Evolutionary conservation across 2,888 invertebrate species (phyloP), one percentile per base, ranked within the genome.

Genomic region (Portevinia maculata): DNA sequence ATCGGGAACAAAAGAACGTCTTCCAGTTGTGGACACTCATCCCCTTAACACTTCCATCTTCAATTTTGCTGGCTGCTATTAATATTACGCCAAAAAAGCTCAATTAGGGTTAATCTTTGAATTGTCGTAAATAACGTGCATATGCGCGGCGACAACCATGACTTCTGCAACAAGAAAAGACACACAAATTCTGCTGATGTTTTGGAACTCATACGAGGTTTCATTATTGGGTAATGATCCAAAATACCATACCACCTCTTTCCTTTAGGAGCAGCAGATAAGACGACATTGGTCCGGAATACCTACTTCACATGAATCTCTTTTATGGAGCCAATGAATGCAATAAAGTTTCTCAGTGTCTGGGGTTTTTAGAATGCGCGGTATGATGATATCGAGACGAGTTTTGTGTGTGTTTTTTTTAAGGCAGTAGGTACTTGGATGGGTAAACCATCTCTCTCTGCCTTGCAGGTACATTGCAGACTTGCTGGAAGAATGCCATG

Each of bases 401-500:
- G 60, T 19, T 59, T 46, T 15, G 7, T n/a, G n/a, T 3, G 17
- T 17, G 46, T 8, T 7, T 11, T 15, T 52, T 15, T 67, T 59
- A 53, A 59, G 65, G 70, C 70, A 52, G 24, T 3, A 24, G 24
- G 59, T 52, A 64, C 59, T 64, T 46, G 44, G 39, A 74, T 19
- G 44, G 34, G 59, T 70, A 70, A 21, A 24, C 78, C 19, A 53
- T 83, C 78, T 55, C 73, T 39, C 52, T 83, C 67, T 71, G 71
- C 50, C 67, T 17, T 24, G 60, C 78, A 78, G 78, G 71, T 73
- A 83, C 37, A 13, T 15, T 39, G 44, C 39, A 60, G 76, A 65
- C 52, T 59, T 59, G 34, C 62, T 83, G 83, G 83, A 78, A 78
- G 89, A 89, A 89, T 90, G 89, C 89, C 90, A 89, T 90, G 89